Conservation (phyloP, 2,797 vertebrate species). For the Chaetophractus vellerosus region DNA sequence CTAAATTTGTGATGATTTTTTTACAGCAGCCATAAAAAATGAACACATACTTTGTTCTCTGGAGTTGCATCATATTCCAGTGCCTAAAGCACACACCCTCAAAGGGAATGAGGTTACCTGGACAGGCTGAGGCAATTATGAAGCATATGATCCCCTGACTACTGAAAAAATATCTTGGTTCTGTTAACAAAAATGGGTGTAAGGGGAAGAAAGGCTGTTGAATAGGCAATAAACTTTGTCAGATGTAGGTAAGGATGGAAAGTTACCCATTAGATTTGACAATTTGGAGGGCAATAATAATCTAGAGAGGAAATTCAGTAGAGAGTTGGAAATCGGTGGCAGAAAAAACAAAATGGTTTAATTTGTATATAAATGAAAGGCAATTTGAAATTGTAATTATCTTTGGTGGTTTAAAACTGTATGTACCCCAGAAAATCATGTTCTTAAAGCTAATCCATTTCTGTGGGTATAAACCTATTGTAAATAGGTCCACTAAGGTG, state of each 20-base stretch:
- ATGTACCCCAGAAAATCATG: too few species aligned
- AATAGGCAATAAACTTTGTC: not conserved
- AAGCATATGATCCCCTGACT: not conserved
- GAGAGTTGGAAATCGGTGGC: not conserved
- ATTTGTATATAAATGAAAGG: not conserved
- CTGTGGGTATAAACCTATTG: too few species aligned
- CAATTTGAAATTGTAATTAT: not conserved
- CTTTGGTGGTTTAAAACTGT: too few species aligned
- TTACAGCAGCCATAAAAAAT: not conserved
- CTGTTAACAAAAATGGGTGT: too few species aligned
- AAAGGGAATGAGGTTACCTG: not conserved
- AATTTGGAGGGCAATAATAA: not conserved
- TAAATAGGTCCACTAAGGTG: too few species aligned
- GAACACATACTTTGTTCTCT: not conserved
- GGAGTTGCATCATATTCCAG: too few species aligned
- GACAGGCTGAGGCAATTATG: not conserved
- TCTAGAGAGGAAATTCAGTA: not conserved
- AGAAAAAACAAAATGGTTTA: constrained; percentile 7
- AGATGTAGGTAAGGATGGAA: not conserved
- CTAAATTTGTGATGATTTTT: not conserved
- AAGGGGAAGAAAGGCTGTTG: not conserved
- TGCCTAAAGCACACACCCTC: not conserved
- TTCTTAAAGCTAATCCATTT: too few species aligned
- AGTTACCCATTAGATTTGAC: not conserved
- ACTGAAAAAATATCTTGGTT: not conserved